These are phyloP conservation scores for Apantesis nais DNA, from an alignment of 2,888 invertebrate genomes.

Conservation along the genomic window DNA sequence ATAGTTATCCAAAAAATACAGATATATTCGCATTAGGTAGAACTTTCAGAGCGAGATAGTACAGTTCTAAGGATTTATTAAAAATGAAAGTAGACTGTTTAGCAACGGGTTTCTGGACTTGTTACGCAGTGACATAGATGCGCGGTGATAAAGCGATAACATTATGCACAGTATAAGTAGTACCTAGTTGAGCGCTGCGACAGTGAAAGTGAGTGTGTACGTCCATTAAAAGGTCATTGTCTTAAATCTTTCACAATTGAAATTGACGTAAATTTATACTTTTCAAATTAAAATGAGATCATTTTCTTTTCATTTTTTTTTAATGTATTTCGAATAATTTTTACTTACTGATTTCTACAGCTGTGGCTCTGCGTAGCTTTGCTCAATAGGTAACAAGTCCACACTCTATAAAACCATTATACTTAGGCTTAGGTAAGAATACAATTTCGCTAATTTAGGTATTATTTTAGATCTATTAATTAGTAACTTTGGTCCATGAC, in stretches of 20 bases:
- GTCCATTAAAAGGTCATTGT: background rate
- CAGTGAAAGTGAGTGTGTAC: background rate
- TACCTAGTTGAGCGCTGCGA: background rate
- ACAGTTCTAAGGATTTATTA: no score
- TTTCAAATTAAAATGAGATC: no score
- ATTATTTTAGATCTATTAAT: no score
- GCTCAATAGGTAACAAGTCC: background rate
- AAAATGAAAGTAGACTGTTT: background rate
- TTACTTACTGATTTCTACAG: no score
- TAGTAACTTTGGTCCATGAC: no score
- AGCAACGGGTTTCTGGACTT: background rate
- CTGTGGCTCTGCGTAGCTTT: background rate
- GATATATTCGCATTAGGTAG: background rate
- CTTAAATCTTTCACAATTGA: no score
- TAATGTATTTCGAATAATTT: background rate
- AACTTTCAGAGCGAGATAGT: background rate
- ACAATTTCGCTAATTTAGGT: no score
- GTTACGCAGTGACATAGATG: slow-evolving; percentile 2
- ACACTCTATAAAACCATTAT: background rate
- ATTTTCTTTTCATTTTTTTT: background rate
- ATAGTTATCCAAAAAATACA: background rate
- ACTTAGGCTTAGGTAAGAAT: no score
- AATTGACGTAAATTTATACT: background rate
- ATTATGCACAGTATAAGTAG: background rate
- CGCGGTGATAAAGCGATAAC: background rate